A percentile compares a stretch with the other conserved stretches of the same genome.
These are phyloP conservation scores for Lepus oiostolus DNA, from an alignment of 2,797 vertebrate species.

Conservation along the genomic window DNA sequence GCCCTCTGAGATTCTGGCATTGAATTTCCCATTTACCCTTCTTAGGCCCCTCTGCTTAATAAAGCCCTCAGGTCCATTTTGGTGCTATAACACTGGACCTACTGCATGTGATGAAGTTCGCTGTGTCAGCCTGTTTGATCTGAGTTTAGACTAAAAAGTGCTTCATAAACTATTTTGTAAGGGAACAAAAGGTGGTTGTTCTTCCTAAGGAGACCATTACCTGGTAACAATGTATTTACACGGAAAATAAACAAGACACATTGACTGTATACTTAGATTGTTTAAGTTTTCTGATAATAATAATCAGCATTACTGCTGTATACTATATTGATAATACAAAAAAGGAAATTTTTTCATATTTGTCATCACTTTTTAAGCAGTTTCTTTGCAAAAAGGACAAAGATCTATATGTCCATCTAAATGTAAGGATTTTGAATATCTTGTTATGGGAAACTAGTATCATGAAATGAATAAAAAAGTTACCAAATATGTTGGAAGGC, in stretches of 20 bases:
- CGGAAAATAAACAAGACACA: background rate
- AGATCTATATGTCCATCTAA: background rate
- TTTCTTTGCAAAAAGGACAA: background rate
- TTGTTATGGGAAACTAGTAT: background rate
- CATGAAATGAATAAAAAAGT: background rate
- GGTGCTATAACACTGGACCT: background rate
- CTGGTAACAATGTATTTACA: background rate
- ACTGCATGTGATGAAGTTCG: too few species aligned
- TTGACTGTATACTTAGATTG: background rate
- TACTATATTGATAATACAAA: background rate
- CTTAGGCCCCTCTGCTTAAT: too few species aligned
- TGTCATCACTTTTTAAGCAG: background rate
- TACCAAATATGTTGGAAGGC: background rate
- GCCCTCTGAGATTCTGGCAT: too few species aligned
- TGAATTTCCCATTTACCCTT: too few species aligned
- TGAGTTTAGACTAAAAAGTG: background rate
- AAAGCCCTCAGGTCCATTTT: background rate
- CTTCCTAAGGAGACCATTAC: background rate
- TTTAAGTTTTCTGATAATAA: background rate
- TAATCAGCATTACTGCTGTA: background rate
- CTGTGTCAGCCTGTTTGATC: background rate
- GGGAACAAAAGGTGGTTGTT: background rate
- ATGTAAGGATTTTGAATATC: background rate
- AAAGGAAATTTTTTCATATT: background rate
- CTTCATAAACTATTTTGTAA: background rate